A percentile compares a stretch with the other conserved stretches of the same genome.
phyloP scores from a whole-genome alignment of 2,113 vertebrate species.

The Pangasianodon hypophthalmus region DNA sequence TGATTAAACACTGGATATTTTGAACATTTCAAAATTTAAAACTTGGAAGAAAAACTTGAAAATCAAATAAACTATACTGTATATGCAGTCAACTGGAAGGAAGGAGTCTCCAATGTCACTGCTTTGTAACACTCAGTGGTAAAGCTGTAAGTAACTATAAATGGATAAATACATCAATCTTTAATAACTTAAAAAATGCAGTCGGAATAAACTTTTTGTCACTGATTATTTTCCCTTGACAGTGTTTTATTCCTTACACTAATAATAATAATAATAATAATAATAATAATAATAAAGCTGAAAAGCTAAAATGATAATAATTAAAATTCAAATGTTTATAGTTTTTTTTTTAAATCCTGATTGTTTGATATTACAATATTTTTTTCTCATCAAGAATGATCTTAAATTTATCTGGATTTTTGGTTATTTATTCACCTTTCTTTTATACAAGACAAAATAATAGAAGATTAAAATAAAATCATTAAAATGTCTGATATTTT shows the following conservation, averaged over 20 bases:
- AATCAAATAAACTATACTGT: not conserved
- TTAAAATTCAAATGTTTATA: not conserved
- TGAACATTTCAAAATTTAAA: not conserved
- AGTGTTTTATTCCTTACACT: not conserved
- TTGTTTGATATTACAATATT: not conserved
- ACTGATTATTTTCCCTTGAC: not conserved
- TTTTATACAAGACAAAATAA: not conserved
- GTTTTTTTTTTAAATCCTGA: not conserved
- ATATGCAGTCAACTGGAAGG: not conserved
- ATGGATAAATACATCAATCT: not conserved
- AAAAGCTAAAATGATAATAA: not conserved
- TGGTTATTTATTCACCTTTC: not conserved
- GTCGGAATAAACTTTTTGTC: not conserved
- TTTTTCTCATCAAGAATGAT: too few species aligned
- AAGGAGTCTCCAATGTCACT: not conserved
- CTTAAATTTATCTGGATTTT: not conserved
- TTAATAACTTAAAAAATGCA: not conserved
- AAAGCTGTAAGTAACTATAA: not conserved
- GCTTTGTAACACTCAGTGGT: not conserved
- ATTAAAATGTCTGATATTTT: not conserved
- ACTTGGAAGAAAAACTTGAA: not conserved
- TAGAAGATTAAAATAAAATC: not conserved
- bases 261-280: not conserved
- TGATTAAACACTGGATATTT: not conserved
- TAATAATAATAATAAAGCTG: not conserved